A percentile compares a stretch with the other conserved stretches of the same genome.
phyloP scores from a whole-genome alignment of 2,888 invertebrate species.

The Clepsis dumicolana region DNA sequence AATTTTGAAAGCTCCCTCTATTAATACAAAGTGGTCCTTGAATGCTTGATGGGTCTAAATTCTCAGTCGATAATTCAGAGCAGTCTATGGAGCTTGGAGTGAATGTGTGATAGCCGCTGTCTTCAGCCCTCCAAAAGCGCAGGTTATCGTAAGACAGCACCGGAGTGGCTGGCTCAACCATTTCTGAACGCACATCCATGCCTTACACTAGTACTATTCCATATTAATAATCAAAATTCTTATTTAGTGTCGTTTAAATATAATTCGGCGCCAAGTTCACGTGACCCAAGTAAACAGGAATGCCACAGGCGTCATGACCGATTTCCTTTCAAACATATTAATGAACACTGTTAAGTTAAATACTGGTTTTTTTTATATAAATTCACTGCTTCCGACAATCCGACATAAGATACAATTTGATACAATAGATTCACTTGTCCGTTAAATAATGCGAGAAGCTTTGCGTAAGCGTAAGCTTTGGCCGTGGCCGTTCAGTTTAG shows the following conservation, averaged over 20 bases:
- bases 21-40: slow-evolving; percentile 57
- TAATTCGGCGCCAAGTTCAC: slow-evolving; percentile 39
- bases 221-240: slow-evolving; percentile 10
- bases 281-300: slow-evolving; percentile 39
- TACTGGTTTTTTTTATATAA: neutral
- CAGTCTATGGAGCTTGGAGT: slow-evolving; percentile 74
- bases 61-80: slow-evolving; percentile 67
- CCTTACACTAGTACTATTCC: slow-evolving; percentile 7
- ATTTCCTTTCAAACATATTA: slow-evolving; percentile 28
- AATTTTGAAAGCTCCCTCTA: slow-evolving; percentile 61
- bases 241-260: neutral
- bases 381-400: neutral
- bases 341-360: neutral
- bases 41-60: slow-evolving; percentile 58
- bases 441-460: slow-evolving; percentile 11
- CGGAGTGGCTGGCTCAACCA: slow-evolving; percentile 64
- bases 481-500: slow-evolving; percentile 7
- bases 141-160: slow-evolving; percentile 61
- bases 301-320: slow-evolving; percentile 27
- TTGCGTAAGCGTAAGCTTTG: neutral
- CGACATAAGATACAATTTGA: neutral
- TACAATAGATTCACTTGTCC: neutral
- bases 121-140: slow-evolving; percentile 71
- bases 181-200: slow-evolving; percentile 72
- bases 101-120: slow-evolving; percentile 80